A percentile compares a stretch with the other conserved stretches of the same genome.
These are phyloP conservation scores for Drosophila prosaltans DNA, from an alignment of 1,140 invertebrate genomes.

Conservation along the genomic window DNA sequence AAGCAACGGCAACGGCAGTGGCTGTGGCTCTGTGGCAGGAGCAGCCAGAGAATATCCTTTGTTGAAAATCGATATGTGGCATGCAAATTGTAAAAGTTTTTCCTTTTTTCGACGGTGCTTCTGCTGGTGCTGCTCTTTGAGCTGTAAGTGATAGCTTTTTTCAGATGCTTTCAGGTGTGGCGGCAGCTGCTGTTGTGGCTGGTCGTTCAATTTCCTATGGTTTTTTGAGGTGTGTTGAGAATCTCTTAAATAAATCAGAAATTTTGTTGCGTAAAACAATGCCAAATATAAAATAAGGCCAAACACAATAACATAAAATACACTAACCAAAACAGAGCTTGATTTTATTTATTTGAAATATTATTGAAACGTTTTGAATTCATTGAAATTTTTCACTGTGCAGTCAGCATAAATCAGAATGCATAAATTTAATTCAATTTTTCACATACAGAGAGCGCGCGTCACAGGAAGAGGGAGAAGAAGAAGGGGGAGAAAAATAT, in stretches of 20 bases:
- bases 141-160: conserved; percentile 76
- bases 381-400: conserved; percentile 5
- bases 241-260: conserved; percentile 63
- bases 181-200: conserved; percentile 23
- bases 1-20: neutral
- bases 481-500: neutral
- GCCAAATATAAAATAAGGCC: conserved; percentile 2
- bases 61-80: conserved; percentile 70
- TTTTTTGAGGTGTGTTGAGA: conserved; percentile 44
- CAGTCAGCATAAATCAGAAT: conserved; percentile 48
- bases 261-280: conserved; percentile 36
- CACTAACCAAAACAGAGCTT: neutral
- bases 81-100: conserved; percentile 60
- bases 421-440: conserved; percentile 48
- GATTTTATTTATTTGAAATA: neutral
- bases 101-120: conserved; percentile 4
- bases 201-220: conserved; percentile 19
- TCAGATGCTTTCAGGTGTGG: conserved; percentile 59
- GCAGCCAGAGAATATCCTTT: conserved; percentile 51
- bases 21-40: neutral
- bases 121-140: conserved; percentile 58
- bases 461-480: neutral
- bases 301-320: neutral
- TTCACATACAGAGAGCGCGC: neutral
- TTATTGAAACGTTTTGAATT: neutral